A percentile compares a stretch with the other conserved stretches of the same genome.
Conservation (phyloP, 2,113 vertebrate genomes). For the Fregetta grallaria region DNA sequence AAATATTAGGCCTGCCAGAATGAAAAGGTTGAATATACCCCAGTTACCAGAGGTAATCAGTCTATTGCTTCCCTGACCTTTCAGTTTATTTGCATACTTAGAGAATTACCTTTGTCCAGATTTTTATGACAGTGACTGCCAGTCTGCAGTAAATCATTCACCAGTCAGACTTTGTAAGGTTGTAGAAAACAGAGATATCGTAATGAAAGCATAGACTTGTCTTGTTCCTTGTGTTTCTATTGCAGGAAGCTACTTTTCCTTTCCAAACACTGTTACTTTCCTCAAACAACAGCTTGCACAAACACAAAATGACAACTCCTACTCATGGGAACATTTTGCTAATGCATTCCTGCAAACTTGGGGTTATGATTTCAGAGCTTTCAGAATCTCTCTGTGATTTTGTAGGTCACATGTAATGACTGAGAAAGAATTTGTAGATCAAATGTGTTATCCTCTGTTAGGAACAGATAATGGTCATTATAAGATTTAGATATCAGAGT, state of each 20-base stretch:
- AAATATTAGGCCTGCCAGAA: not conserved
- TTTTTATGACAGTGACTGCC: not conserved
- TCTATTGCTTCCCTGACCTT: not conserved
- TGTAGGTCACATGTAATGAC: not conserved
- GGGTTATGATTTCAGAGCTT: not conserved
- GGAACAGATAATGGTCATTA: not conserved
- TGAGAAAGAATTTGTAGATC: not conserved
- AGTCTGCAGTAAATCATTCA: not conserved
- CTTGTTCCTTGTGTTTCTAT: not conserved
- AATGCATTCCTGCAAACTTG: not conserved
- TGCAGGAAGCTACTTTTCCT: not conserved
- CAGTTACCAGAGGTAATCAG: not conserved
- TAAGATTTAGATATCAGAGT: not conserved
- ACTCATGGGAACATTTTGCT: not conserved
- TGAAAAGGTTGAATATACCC: not conserved
- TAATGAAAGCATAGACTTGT: not conserved
- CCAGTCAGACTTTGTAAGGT: not conserved
- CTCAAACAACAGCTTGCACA: not conserved
- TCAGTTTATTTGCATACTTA: not conserved
- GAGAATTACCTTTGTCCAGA: not conserved
- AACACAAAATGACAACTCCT: not conserved
- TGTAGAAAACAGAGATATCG: not conserved
- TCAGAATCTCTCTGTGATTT: not conserved
- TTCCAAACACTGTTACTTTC: not conserved
- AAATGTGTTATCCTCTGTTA: not conserved